Evolutionary conservation across 2,113 vertebrate genomes (phyloP), one percentile per base, ranked within the genome.

Genomic region (Colius striatus): DNA sequence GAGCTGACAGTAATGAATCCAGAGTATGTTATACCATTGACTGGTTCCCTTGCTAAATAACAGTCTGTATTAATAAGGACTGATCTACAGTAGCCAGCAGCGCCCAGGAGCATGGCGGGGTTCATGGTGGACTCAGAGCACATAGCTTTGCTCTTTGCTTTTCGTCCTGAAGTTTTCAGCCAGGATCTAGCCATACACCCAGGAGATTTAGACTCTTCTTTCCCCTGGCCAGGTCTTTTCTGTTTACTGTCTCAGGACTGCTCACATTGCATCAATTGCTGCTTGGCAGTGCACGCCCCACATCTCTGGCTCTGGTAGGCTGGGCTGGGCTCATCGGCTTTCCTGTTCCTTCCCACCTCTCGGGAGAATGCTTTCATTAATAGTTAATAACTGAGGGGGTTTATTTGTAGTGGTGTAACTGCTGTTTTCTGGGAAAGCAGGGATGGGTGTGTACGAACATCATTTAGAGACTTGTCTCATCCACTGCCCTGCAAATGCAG

Each of bases 1-100:
- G 87, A 90, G 81, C 81, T 96, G 97, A 97, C 97, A 97, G 93
- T 95, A 96, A 96, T 95, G 94, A 97, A 92, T 74, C 91, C 50
- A 76, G 73, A 92, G 77, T 43, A 4, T 74, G 53, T 84, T 83
- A 51, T 92, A 90, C 53, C 66, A 43, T 66, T 30, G 75, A 34
- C 66, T 94, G 47, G 29, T 34, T 83, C 43, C 84, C 66, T 89
- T 82, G 73, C 87, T 89, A 36, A 74, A 15, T 54, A 89, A 74
- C n/a, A 85, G n/a, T 45, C 71, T 2, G 3, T 55, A 27, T 87
- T 80, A 85, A 66, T n/a, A 83, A 62, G 76, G 32, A 45, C 7
- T 12, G 57, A 48, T 68, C 27, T 17, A 14, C 18, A 30, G 34
- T 43, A 63, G 72, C 51, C 67, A 50, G 57, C 66, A 80, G 92